Evolutionary conservation across 2,113 vertebrate species (phyloP).

Genomic region (Myrmophylax atrothorax): DNA sequence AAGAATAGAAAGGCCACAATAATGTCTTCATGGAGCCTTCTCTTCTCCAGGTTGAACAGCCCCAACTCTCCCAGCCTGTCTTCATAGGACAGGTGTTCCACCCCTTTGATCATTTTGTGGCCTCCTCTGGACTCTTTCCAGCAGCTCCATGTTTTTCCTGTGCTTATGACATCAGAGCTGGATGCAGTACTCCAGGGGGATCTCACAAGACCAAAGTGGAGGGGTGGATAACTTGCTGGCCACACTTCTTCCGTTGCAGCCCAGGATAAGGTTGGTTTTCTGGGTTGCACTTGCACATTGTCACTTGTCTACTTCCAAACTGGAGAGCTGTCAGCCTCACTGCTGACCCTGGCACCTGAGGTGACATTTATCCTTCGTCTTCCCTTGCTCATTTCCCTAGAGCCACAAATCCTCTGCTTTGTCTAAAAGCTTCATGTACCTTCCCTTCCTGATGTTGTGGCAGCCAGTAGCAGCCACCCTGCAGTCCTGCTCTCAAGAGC

Average conservation of each 20-base stretch:
- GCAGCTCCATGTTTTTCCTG: not conserved
- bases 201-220: not conserved
- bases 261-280: not conserved
- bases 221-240: not conserved
- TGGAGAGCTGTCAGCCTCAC: not conserved
- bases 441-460: not conserved
- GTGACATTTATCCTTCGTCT: not conserved
- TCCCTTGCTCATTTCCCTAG: not conserved
- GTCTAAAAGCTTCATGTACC: not conserved
- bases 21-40: not conserved
- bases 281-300: not conserved
- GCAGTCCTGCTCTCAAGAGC: not conserved
- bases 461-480: not conserved
- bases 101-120: not conserved
- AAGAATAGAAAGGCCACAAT: not conserved
- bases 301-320: not conserved
- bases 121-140: not conserved
- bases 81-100: not conserved
- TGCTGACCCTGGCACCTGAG: not conserved
- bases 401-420: not conserved
- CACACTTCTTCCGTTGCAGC: fast-evolving
- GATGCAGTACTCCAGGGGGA: not conserved
- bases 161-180: not conserved
- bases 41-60: not conserved
- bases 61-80: not conserved